phyloP scores from a whole-genome alignment of 2,797 vertebrate species.

The Sciurus vulgaris region DNA sequence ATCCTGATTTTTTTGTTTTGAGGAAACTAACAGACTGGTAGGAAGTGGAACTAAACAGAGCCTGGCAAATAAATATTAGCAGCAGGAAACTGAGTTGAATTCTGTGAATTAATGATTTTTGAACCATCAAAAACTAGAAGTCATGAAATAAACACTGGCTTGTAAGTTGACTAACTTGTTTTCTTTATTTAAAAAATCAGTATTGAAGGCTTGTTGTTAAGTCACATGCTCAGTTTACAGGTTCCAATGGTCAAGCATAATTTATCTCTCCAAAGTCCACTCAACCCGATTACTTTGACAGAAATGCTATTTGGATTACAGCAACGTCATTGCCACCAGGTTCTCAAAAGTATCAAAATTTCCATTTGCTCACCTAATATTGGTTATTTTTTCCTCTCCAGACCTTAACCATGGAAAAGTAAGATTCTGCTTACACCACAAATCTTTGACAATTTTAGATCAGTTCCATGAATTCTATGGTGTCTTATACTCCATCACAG shows the following conservation, averaged over 20 bases:
- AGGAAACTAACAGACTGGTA: neutral
- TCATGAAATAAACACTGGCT: neutral
- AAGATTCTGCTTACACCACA: constrained; percentile 19
- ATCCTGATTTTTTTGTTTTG: neutral
- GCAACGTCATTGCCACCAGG: neutral
- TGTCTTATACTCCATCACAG: neutral
- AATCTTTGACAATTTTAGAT: neutral
- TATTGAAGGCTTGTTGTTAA: neutral
- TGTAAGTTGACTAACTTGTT: neutral
- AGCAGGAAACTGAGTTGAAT: neutral
- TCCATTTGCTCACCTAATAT: neutral
- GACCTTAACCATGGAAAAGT: neutral
- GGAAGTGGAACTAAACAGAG: neutral
- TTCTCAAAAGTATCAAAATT: constrained; percentile 16
- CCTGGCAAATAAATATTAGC: neutral
- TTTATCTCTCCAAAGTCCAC: neutral
- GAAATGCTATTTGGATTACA: neutral
- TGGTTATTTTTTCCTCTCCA: neutral
- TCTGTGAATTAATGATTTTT: constrained; percentile 51
- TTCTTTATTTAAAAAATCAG: neutral
- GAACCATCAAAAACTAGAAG: constrained; percentile 21
- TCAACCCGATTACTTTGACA: neutral
- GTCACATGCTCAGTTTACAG: neutral
- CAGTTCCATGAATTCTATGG: neutral
- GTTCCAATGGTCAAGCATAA: neutral